Percentiles rank a stretch among this genome's conserved stretches.
phyloP scores from a whole-genome alignment of 2,797 vertebrate species.

The Threskiornis aethiopicus region DNA sequence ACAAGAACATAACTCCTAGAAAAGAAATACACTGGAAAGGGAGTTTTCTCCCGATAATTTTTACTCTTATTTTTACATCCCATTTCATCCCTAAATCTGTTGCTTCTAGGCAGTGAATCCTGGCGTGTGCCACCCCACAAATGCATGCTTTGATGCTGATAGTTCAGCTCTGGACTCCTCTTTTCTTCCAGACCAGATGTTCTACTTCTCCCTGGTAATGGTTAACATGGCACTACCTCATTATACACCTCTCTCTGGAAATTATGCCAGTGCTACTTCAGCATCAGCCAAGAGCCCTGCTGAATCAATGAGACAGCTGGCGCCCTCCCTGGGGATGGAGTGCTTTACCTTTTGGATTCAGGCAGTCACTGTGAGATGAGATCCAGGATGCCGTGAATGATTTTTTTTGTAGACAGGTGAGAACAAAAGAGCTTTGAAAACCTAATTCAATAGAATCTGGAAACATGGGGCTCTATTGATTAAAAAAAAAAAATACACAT shows the following conservation, averaged over 20 bases:
- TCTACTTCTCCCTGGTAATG: conserved; percentile 74
- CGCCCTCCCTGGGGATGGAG: conserved; percentile 63
- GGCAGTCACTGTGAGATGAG: conserved; percentile 55
- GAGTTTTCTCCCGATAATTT: neutral
- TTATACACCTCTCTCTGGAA: conserved; percentile 74
- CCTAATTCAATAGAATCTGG: conserved; percentile 73
- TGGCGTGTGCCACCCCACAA: neutral
- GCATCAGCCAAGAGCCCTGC: conserved; percentile 67
- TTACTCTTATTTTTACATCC: neutral
- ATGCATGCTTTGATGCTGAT: conserved; percentile 40
- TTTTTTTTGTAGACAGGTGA: conserved; percentile 78
- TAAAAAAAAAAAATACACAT: conserved; percentile 51
- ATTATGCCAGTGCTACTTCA: conserved; percentile 70
- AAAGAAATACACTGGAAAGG: neutral
- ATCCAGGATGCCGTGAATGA: conserved; percentile 73
- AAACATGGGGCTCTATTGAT: conserved; percentile 67
- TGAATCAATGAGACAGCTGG: conserved; percentile 82
- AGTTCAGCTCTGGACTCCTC: conserved; percentile 54
- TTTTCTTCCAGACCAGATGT: conserved; percentile 79
- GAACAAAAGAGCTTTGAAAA: conserved; percentile 80
- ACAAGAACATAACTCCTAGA: neutral
- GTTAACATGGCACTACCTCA: conserved; percentile 70
- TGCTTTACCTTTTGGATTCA: conserved; percentile 79
- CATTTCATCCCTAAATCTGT: neutral
- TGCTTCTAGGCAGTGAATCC: neutral